These are phyloP conservation scores for Pollimyrus isidori DNA, from an alignment of 2,113 vertebrate genomes.

Conservation along the genomic window DNA sequence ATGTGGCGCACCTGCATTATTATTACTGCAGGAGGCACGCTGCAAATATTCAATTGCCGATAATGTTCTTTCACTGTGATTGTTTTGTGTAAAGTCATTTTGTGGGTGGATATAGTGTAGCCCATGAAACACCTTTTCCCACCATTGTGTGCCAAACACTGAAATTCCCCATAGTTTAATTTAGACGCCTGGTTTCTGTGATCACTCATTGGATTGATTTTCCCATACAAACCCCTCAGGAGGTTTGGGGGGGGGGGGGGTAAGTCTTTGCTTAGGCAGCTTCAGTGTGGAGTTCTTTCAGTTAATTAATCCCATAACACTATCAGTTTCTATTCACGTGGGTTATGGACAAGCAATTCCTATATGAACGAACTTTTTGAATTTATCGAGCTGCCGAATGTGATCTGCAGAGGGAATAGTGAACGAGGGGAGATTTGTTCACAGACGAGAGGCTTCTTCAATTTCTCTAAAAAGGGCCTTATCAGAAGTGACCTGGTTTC, in stretches of 20 bases:
- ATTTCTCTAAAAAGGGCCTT: neutral
- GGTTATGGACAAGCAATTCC: constrained; percentile 31
- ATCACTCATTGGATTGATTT: constrained; percentile 58
- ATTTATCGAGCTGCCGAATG: neutral
- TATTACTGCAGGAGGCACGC: neutral
- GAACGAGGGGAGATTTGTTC: neutral
- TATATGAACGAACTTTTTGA: constrained; percentile 32
- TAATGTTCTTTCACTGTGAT: neutral
- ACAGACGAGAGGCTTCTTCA: neutral
- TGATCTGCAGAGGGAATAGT: neutral
- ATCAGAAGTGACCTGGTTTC: neutral
- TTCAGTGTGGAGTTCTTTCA: constrained; percentile 27
- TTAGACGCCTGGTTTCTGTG: constrained; percentile 48
- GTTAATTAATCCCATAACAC: constrained; percentile 52
- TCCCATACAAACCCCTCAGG: constrained; percentile 41
- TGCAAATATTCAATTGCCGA: neutral
- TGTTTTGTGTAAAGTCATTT: neutral
- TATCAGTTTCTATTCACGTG: constrained; percentile 43
- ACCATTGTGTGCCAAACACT: constrained; percentile 51
- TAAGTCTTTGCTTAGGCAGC: constrained; percentile 51
- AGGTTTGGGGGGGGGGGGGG: neutral
- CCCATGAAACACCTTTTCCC: constrained; percentile 14
- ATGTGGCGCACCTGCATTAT: neutral
- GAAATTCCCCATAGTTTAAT: constrained; percentile 55
- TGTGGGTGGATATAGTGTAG: neutral